These are phyloP conservation scores for Lepidochrysops patricia DNA, from an alignment of 2,888 invertebrate genomes.

Conservation along the genomic window DNA sequence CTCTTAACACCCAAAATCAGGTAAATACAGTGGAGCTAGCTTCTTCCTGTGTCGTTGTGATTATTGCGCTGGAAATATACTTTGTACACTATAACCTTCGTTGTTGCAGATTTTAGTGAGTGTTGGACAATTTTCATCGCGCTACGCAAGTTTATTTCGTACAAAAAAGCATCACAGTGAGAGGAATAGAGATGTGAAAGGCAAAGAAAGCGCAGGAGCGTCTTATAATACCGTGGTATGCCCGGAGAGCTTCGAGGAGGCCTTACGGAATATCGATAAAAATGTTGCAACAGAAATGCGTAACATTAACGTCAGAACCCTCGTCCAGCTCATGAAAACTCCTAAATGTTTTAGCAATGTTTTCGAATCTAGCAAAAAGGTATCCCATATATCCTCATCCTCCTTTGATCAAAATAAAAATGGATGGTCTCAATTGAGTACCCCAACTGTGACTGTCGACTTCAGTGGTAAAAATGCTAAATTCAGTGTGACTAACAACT, in stretches of 20 bases:
- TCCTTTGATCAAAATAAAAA: slow-evolving; percentile 62
- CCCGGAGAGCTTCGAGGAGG: slow-evolving; percentile 55
- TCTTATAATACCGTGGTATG: slow-evolving; percentile 49
- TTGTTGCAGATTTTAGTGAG: slow-evolving; percentile 69
- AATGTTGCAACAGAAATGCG: slow-evolving; percentile 57
- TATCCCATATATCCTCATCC: slow-evolving; percentile 52
- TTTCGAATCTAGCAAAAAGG: slow-evolving; percentile 36
- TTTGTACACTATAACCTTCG: slow-evolving; percentile 32
- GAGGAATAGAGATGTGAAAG: slow-evolving; percentile 51
- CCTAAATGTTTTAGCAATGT: slow-evolving; percentile 30
- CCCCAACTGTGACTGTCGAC: slow-evolving; percentile 41
- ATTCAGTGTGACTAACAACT: slow-evolving; percentile 45
- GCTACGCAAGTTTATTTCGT: slow-evolving; percentile 61
- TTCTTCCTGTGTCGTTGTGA: not conserved
- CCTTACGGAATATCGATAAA: slow-evolving; percentile 57
- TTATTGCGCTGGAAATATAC: slow-evolving; percentile 14
- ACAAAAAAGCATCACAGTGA: slow-evolving; percentile 51
- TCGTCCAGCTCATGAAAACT: slow-evolving; percentile 35
- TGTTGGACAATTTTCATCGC: slow-evolving; percentile 64
- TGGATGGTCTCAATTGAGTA: slow-evolving; percentile 38
- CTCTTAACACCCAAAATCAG: slow-evolving; percentile 71
- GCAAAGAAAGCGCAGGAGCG: slow-evolving; percentile 38
- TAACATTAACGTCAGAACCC: slow-evolving; percentile 41
- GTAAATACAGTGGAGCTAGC: slow-evolving; percentile 33
- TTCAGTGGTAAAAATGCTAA: slow-evolving; percentile 35